phyloP scores from a whole-genome alignment of 2,888 invertebrate genomes.

The Lasioglossum pauxillum region DNA sequence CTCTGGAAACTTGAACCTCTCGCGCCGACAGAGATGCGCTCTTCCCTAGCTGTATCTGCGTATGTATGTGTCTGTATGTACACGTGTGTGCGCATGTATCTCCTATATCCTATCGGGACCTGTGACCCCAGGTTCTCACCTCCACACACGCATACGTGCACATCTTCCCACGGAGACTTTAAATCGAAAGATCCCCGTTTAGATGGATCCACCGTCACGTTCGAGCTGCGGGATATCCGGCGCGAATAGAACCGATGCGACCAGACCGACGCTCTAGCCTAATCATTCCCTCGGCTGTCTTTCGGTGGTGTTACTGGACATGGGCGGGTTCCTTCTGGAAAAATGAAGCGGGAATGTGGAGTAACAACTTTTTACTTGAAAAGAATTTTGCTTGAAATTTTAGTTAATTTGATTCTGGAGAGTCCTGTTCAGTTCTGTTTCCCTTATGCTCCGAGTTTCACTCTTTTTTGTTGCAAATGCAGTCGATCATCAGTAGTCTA shows the following conservation, averaged over 20 bases:
- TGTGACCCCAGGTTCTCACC: constrained; percentile 6
- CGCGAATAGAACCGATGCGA: constrained; percentile 54
- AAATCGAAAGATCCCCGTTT: constrained; percentile 71
- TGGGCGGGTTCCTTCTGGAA: neutral
- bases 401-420: too few species aligned
- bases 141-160: constrained; percentile 11
- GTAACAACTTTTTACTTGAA: neutral
- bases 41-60: neutral
- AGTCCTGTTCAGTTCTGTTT: too few species aligned
- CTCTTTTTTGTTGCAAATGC: neutral
- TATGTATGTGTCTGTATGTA: neutral
- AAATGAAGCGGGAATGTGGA: neutral
- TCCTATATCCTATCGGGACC: constrained; percentile 58
- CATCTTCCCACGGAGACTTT: constrained; percentile 54
- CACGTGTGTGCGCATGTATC: constrained; percentile 11
- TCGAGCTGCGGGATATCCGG: constrained; percentile 37
- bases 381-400: neutral
- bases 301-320: neutral
- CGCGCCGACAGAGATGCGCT: constrained; percentile 50
- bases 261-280: constrained; percentile 23
- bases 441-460: neutral
- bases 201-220: constrained; percentile 62
- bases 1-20: constrained; percentile 63
- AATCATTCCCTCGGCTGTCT: constrained; percentile 22
- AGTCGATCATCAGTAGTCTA: too few species aligned